Base-by-base conservation (phyloP, 2,888 invertebrate genomes). In the Criorhina ranunculi region DNA sequence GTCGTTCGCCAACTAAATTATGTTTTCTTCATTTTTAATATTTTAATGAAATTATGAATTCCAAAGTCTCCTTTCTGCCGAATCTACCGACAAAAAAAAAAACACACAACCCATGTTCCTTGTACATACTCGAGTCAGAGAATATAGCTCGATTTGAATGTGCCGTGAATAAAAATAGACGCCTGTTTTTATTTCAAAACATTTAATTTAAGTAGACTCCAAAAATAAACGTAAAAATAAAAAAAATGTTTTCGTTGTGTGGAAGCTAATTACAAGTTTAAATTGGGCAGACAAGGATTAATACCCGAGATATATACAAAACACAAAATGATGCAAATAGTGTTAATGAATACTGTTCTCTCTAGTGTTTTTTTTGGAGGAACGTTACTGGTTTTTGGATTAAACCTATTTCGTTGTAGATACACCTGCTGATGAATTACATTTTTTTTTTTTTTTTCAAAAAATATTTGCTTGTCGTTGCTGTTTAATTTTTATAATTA, bases 161-260 rank as follows among this genome's bases (percentile, higher is more conserved):
- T 59, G 42, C 49, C 44, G 59, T 42, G 33, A 59, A 51, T 59
- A 12, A 79, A 79, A 80, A 75, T 80, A 75, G 75, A 75, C 66
- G 17, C 17, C 17, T 67, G 55, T 31, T 75, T 80, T 73, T 80
- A 51, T 73, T 67, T 66, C 31, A 29, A n/a, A 69, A 73, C 33
- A 66, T 42, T 49, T 44, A 35, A 70, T 62, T 69, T 53, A 46
- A 70, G 69, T 70, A 69, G 60, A 62, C 59, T 80, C 69, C 55
- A 69, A 69, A 80, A 80, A 75, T 75, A 80, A 80, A 49, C 42
- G 29, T n/a, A n/a, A n/a, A n/a, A n/a, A n/a, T n/a, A n/a, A n/a
- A n/a, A 5, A 46, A 69, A 31, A 40, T 62, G 19, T 44, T 35
- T 37, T 37, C 51, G 60, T n/a, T n/a, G 51, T 53, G 79, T 79